A percentile compares a stretch with the other conserved stretches of the same genome.
Evolutionary conservation across 2,113 vertebrate species (phyloP).

Genomic region (Scortum barcoo): DNA sequence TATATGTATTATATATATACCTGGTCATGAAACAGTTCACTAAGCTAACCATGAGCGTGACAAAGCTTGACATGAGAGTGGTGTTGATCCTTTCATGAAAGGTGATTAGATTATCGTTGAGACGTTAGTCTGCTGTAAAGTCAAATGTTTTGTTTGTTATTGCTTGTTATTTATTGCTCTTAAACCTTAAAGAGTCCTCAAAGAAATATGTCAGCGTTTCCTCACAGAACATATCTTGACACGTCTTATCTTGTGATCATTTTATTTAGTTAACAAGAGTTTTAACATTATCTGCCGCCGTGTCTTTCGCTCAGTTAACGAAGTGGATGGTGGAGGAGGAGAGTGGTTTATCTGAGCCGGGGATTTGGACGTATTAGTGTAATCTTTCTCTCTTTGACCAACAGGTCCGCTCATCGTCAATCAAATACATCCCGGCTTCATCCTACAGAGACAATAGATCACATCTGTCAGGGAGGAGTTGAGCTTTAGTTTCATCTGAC

Average conservation of each 20-base stretch:
- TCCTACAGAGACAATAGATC: conserved; percentile 29
- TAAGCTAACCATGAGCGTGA: background rate
- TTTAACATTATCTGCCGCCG: too few relatives aligned
- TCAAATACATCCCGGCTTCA: conserved; percentile 17
- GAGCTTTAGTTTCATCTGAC: too few relatives aligned
- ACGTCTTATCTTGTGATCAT: too few relatives aligned
- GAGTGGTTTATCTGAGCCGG: conserved; percentile 40
- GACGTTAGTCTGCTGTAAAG: too few relatives aligned
- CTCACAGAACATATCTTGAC: too few relatives aligned
- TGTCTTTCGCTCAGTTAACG: background rate
- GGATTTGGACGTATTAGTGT: conserved; percentile 70
- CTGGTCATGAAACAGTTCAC: background rate
- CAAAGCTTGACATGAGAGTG: too few relatives aligned
- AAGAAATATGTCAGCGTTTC: background rate
- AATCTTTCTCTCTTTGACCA: conserved; percentile 62
- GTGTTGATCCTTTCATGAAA: too few relatives aligned
- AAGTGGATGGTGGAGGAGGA: background rate
- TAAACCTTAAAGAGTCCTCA: too few relatives aligned
- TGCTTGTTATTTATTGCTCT: background rate
- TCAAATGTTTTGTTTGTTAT: too few relatives aligned
- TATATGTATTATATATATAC: too few relatives aligned
- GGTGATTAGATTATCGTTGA: too few relatives aligned
- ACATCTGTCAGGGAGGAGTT: too few relatives aligned
- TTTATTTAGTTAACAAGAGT: background rate
- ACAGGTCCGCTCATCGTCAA: conserved; percentile 49